phyloP scores from a whole-genome alignment of 2,113 vertebrate genomes.

The Mus pahari region DNA sequence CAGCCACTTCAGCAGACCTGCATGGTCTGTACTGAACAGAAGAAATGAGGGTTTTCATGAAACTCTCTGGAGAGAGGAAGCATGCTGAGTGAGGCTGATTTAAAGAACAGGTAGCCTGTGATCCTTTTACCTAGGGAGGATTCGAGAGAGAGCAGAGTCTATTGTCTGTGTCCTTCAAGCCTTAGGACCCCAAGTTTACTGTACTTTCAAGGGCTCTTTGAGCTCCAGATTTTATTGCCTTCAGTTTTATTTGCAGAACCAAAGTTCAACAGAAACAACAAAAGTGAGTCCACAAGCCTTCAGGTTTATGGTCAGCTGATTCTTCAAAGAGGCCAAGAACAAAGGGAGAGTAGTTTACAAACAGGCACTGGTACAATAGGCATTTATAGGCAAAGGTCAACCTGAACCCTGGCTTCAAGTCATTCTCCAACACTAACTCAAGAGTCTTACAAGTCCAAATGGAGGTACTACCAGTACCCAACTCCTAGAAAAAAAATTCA shows the following conservation, averaged over 20 bases:
- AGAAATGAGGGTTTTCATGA: slow-evolving; percentile 41
- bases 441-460: neutral
- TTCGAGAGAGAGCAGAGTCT: neutral
- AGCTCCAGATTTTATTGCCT: neutral
- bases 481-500: neutral
- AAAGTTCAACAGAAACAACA: neutral
- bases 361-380: neutral
- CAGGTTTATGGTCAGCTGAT: neutral
- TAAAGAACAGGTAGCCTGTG: neutral
- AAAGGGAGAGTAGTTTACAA: neutral
- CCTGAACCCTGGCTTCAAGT: neutral
- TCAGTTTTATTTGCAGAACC: neutral
- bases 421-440: neutral
- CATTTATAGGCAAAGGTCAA: neutral
- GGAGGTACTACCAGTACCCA: neutral
- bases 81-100: neutral
- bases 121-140: neutral
- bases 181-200: neutral
- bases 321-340: neutral
- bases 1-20: neutral
- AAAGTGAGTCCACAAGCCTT: neutral
- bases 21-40: neutral
- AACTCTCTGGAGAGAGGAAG: neutral
- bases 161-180: too few species aligned
- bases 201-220: neutral